Evolutionary conservation across 1,140 invertebrate genomes (phyloP).

Genomic region (Procambarus clarkii): DNA sequence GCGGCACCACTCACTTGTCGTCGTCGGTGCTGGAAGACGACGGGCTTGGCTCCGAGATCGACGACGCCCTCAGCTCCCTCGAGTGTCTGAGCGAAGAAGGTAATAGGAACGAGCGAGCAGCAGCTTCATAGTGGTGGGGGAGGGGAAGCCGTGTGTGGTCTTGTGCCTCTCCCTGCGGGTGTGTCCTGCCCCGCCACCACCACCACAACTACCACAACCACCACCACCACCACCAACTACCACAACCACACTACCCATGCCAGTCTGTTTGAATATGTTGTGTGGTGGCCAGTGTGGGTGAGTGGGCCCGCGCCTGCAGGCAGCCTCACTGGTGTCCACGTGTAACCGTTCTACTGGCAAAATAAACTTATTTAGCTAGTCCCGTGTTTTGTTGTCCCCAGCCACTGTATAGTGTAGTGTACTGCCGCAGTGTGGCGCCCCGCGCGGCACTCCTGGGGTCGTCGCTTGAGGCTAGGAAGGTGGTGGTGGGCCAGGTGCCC

Average conservation of each 20-base stretch:
- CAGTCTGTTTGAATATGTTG: not conserved
- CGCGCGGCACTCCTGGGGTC: not conserved
- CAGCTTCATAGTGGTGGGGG: conserved; percentile 42
- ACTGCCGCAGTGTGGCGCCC: not conserved
- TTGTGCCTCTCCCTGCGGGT: not conserved
- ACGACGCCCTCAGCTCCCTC: conserved; percentile 41
- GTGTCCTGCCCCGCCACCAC: not conserved
- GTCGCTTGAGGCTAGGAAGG: not conserved
- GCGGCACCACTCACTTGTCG: not conserved
- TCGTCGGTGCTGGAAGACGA: conserved; percentile 38
- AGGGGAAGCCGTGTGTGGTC: not conserved
- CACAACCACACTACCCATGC: not conserved
- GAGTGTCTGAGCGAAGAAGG: conserved; percentile 60
- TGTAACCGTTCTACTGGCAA: conserved; percentile 27
- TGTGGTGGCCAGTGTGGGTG: not conserved
- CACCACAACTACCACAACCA: conserved; percentile 2
- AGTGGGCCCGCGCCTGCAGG: not conserved
- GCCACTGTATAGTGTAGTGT: not conserved
- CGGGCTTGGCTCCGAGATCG: conserved; percentile 41
- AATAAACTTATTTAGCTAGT: conserved; percentile 58
- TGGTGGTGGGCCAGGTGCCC: not conserved
- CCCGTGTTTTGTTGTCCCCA: conserved; percentile 31
- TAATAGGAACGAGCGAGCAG: conserved; percentile 30
- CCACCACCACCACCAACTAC: conserved; percentile 10
- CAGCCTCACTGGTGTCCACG: conserved; percentile 28